A percentile compares a stretch with the other conserved stretches of the same genome.
phyloP scores from a whole-genome alignment of 2,797 vertebrate genomes.

The Coranthus polyacanthus region DNA sequence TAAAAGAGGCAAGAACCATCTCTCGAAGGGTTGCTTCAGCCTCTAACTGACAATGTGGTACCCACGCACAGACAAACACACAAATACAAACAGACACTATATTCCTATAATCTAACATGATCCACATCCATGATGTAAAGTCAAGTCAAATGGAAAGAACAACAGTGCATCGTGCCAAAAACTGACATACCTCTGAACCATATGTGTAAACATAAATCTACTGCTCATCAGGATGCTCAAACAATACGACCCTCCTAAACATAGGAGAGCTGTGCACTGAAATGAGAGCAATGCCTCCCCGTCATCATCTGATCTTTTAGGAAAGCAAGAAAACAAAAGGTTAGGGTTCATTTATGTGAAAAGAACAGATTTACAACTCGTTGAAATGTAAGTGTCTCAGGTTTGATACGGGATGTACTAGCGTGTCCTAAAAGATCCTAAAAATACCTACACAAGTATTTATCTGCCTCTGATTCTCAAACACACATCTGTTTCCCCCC shows the following conservation, averaged over 20 bases:
- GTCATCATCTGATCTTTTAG: no score
- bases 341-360: no score
- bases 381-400: no score
- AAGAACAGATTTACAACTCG: background rate
- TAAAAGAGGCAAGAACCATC: background rate
- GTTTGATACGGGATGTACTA: no score
- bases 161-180: conserved; percentile 45
- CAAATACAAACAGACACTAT: conserved; percentile 14
- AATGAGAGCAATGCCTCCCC: background rate
- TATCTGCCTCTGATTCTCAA: conserved; percentile 49
- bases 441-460: conserved; percentile 56
- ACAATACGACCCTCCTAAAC: conserved; percentile 44
- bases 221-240: conserved; percentile 50
- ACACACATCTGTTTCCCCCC: conserved; percentile 74
- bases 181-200: conserved; percentile 50
- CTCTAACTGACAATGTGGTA: background rate
- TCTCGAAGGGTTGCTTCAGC: background rate
- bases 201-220: conserved; percentile 60
- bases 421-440: no score
- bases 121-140: conserved; percentile 26
- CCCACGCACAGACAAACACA: conserved; percentile 18
- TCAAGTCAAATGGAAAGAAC: conserved; percentile 38
- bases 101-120: conserved; percentile 39
- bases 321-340: no score
- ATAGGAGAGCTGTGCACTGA: conserved; percentile 27